These are phyloP conservation scores for Andrena hattorfiana DNA, from an alignment of 2,888 invertebrate genomes.

Conservation along the genomic window DNA sequence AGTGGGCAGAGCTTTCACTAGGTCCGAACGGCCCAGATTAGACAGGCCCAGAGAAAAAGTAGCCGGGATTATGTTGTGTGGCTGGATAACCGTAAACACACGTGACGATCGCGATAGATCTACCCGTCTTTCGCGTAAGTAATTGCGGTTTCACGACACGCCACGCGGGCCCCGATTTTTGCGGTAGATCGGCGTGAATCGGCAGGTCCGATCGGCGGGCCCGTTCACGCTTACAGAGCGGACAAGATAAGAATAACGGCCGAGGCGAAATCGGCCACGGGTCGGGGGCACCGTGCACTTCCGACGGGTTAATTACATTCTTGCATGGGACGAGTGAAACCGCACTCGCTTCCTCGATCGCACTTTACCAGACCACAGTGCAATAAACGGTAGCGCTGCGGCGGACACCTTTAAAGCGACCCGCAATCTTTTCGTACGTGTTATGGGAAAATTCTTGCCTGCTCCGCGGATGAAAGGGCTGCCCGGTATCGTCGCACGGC, in stretches of 20 bases:
- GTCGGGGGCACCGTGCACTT: conserved; percentile 59
- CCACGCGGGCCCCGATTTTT: conserved; percentile 64
- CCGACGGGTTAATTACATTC: conserved; percentile 79
- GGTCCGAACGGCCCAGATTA: neutral
- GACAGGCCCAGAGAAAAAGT: neutral
- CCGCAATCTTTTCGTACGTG: conserved; percentile 43
- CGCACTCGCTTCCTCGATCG: conserved; percentile 78
- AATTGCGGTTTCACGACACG: conserved; percentile 69
- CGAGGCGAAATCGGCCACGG: conserved; percentile 38
- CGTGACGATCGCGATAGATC: conserved; percentile 46
- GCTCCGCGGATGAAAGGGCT: neutral
- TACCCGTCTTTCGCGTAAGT: conserved; percentile 54
- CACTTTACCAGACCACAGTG: conserved; percentile 80
- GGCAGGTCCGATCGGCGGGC: conserved; percentile 37
- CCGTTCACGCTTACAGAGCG: conserved; percentile 9
- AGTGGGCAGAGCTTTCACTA: neutral
- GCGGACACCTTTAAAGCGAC: conserved; percentile 66
- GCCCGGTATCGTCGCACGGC: neutral
- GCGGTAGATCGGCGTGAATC: conserved; percentile 63
- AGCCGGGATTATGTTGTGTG: neutral
- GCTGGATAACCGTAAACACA: conserved; percentile 30
- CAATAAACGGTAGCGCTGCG: conserved; percentile 79
- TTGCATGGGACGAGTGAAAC: conserved; percentile 78
- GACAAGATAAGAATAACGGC: conserved; percentile 52
- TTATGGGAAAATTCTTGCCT: conserved; percentile 41